phyloP scores from a whole-genome alignment of 2,888 invertebrate genomes.

The Ochropleura plecta region DNA sequence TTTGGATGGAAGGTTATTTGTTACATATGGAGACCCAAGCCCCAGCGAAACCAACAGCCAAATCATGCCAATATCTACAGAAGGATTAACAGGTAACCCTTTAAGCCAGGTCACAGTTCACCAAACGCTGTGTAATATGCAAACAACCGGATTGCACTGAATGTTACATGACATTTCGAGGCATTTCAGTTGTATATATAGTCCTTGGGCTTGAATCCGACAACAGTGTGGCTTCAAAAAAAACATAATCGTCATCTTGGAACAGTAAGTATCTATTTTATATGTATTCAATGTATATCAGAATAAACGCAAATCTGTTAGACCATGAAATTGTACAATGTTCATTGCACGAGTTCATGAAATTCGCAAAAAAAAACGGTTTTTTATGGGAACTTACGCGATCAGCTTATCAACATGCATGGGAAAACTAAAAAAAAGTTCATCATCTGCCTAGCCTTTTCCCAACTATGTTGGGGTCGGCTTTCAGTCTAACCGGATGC shows the following conservation, averaged over 20 bases:
- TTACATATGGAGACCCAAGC: not conserved
- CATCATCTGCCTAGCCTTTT: too few species aligned
- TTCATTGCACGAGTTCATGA: too few species aligned
- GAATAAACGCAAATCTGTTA: too few species aligned
- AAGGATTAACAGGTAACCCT: constrained; percentile 4
- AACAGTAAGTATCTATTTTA: not conserved
- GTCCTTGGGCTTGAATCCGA: not conserved
- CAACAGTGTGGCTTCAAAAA: not conserved
- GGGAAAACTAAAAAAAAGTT: too few species aligned
- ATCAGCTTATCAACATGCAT: too few species aligned
- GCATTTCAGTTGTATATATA: not conserved
- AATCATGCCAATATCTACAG: constrained; percentile 9
- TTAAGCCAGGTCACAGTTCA: not conserved
- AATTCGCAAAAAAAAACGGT: too few species aligned
- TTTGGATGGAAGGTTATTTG: constrained; percentile 17
- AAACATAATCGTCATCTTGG: not conserved
- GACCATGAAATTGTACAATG: too few species aligned
- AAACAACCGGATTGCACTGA: not conserved
- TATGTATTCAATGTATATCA: too few species aligned
- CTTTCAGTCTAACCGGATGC: too few species aligned
- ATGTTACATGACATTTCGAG: not conserved
- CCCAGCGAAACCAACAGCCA: not conserved
- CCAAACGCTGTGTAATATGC: not conserved
- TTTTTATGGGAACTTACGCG: too few species aligned
- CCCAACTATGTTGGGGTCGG: too few species aligned